Percentiles rank a stretch among this genome's conserved stretches.
These are phyloP conservation scores for Meteorus sp. DNA, from an alignment of 1,140 invertebrate species.

Conservation along the genomic window DNA sequence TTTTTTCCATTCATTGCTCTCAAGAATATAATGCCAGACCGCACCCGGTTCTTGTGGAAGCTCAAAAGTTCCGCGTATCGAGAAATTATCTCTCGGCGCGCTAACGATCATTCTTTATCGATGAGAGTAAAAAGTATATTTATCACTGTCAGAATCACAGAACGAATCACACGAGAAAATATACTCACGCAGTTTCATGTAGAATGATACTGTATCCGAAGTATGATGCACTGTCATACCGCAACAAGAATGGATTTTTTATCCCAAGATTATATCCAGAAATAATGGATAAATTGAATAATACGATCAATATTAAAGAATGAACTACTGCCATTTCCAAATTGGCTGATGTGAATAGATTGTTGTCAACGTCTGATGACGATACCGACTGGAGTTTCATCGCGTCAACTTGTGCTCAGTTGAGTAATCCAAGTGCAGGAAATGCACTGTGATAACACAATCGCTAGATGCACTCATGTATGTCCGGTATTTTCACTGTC, in stretches of 20 bases:
- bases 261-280: slow-evolving; percentile 38
- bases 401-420: neutral
- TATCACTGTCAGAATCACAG: neutral
- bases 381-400: neutral
- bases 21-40: slow-evolving; percentile 35
- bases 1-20: slow-evolving; percentile 6
- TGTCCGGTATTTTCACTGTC: neutral
- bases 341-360: too few relatives aligned
- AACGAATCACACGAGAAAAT: slow-evolving; percentile 20
- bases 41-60: slow-evolving; percentile 36
- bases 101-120: slow-evolving; percentile 41
- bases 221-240: slow-evolving; percentile 26
- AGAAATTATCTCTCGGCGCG: slow-evolving; percentile 41
- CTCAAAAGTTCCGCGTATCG: slow-evolving; percentile 5
- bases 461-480: neutral
- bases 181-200: slow-evolving; percentile 19
- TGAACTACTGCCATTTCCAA: neutral
- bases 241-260: slow-evolving; percentile 30
- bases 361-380: too few relatives aligned
- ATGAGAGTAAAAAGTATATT: too few relatives aligned
- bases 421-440: slow-evolving; percentile 24
- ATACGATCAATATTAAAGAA: slow-evolving; percentile 13
- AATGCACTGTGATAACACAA: slow-evolving; percentile 23
- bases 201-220: slow-evolving; percentile 43
- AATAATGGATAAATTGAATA: slow-evolving; percentile 1